Evolutionary conservation across 2,888 invertebrate species (phyloP).

Genomic region (Apamea anceps): DNA sequence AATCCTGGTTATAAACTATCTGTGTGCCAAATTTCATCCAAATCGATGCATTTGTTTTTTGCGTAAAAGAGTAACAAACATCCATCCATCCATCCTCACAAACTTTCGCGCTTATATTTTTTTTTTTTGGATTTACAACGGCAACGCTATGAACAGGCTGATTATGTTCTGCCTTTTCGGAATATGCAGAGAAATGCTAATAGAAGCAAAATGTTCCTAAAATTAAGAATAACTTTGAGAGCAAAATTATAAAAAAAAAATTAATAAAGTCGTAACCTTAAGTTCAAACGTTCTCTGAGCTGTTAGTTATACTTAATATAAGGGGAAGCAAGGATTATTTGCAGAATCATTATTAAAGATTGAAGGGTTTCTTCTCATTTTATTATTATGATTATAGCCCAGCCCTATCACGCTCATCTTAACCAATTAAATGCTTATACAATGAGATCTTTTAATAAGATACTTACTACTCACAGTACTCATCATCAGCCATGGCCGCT

Average conservation of each 20-base stretch:
- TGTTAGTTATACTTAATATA: not conserved
- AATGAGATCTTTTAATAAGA: not conserved
- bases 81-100: no score
- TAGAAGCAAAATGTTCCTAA: not conserved
- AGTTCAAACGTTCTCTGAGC: not conserved
- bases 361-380: not conserved
- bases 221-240: no score
- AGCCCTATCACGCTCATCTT: constrained; percentile 9
- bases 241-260: not conserved
- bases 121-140: no score
- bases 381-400: not conserved
- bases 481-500: not conserved
- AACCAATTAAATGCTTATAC: not conserved
- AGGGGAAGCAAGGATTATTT: not conserved
- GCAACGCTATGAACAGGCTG: no score
- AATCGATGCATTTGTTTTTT: no score
- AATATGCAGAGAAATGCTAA: not conserved
- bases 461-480: not conserved
- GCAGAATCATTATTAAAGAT: not conserved
- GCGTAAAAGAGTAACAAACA: no score
- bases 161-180: not conserved
- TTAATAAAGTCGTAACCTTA: no score
- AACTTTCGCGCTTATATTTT: no score
- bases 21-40: no score
- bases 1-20: no score